phyloP scores from a whole-genome alignment of 2,888 invertebrate species.

The Agonopterix subpropinquella region DNA sequence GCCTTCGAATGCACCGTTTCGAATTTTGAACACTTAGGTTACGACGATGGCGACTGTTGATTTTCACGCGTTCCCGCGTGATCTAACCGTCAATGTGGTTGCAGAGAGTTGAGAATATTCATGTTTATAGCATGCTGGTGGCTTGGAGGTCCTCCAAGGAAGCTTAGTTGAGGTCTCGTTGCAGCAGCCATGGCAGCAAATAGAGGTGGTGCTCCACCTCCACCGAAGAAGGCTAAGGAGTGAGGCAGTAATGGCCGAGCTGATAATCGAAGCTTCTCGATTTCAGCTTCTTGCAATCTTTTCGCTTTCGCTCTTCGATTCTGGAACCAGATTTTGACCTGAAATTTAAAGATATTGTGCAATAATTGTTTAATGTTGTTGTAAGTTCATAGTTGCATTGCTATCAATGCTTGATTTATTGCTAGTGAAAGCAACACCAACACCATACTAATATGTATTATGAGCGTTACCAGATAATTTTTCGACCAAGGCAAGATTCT shows the following conservation, averaged over 20 bases:
- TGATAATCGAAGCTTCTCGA: conserved; percentile 92
- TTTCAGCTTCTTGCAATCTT: conserved; percentile 95
- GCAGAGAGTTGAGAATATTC: conserved; percentile 72
- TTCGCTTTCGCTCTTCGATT: conserved; percentile 97
- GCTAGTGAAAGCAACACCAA: too few relatives aligned
- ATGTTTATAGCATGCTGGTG: conserved; percentile 74
- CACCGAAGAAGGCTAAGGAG: conserved; percentile 81
- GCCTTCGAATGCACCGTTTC: neutral
- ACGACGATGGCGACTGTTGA: conserved; percentile 42
- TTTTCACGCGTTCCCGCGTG: conserved; percentile 50
- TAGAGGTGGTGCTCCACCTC: conserved; percentile 80
- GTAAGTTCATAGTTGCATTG: too few relatives aligned
- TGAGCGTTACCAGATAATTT: too few relatives aligned
- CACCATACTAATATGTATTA: too few relatives aligned
- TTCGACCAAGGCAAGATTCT: too few relatives aligned
- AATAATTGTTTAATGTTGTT: neutral
- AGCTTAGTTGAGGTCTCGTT: conserved; percentile 76
- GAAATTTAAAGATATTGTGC: conserved; percentile 28
- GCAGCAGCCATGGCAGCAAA: conserved; percentile 80
- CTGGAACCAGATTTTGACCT: conserved; percentile 96
- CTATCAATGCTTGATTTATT: too few relatives aligned
- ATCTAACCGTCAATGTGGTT: conserved; percentile 74
- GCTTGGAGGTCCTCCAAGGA: conserved; percentile 73
- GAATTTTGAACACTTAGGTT: conserved; percentile 3
- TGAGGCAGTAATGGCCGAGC: conserved; percentile 86